phyloP scores from a whole-genome alignment of 2,797 vertebrate species.

The Cyprinella venusta region DNA sequence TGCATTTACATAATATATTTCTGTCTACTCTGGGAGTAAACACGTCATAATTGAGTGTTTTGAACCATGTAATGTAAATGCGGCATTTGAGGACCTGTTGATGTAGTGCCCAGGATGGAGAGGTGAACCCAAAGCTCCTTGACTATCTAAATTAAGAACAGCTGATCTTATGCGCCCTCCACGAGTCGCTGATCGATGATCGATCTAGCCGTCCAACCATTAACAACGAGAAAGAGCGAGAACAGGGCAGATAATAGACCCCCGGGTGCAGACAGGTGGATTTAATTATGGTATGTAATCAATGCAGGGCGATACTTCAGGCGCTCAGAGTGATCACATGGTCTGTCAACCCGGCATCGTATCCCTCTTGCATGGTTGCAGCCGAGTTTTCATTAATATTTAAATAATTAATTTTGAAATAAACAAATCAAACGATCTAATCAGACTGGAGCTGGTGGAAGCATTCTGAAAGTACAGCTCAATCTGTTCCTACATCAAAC shows the following conservation, averaged over 20 bases:
- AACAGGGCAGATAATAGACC: conserved; percentile 31
- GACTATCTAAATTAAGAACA: conserved; percentile 7
- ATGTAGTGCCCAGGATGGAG: neutral
- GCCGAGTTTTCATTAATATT: neutral
- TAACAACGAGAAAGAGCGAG: conserved; percentile 18
- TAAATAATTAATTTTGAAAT: conserved; percentile 9
- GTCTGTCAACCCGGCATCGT: neutral
- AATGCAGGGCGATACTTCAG: conserved; percentile 25
- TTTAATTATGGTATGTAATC: conserved; percentile 42
- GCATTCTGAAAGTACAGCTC: conserved; percentile 11
- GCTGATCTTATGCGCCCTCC: neutral
- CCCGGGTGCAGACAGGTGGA: conserved; percentile 26
- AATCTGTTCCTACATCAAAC: conserved; percentile 19
- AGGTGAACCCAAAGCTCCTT: neutral
- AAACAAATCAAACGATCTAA: neutral
- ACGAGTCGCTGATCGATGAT: neutral
- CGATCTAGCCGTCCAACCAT: conserved; percentile 15
- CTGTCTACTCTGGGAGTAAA: neutral
- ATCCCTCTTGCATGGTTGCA: neutral
- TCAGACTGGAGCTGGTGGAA: conserved; percentile 5
- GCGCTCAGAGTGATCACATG: conserved; percentile 25
- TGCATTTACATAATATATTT: too few relatives aligned
- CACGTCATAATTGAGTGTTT: neutral
- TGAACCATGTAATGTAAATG: neutral
- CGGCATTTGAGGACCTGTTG: neutral